Evolutionary conservation across 2,888 invertebrate species (phyloP).

Genomic region (Drosophila engyochracea): DNA sequence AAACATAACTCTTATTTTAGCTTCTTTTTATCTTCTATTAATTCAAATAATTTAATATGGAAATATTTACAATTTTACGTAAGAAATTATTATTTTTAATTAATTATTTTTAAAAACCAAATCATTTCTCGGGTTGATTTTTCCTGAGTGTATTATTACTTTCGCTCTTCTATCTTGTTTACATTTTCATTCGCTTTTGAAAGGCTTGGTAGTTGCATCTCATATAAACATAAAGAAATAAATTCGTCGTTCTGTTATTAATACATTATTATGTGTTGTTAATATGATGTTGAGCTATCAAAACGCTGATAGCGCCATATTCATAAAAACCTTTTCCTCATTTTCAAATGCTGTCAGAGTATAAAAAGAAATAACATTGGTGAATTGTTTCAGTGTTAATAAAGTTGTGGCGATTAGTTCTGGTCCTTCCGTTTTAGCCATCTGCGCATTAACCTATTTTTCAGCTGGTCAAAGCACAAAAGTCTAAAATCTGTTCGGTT

Average conservation of each 20-base stretch:
- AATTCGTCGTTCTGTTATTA: background rate
- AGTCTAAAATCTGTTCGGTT: background rate
- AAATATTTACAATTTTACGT: too few relatives aligned
- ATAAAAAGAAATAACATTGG: background rate
- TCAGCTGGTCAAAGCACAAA: background rate
- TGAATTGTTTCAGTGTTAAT: background rate
- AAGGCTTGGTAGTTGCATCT: too few relatives aligned
- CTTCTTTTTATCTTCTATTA: too few relatives aligned
- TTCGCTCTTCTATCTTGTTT: background rate
- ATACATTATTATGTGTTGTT: background rate
- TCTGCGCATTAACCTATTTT: background rate
- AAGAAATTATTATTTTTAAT: too few relatives aligned
- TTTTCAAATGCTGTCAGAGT: background rate
- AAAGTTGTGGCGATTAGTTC: background rate
- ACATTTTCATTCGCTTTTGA: background rate
- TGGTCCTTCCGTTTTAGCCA: background rate
- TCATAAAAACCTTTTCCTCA: background rate
- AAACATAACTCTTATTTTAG: too few relatives aligned
- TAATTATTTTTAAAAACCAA: rapidly evolving
- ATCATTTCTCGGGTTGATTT: rapidly evolving
- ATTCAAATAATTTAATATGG: too few relatives aligned
- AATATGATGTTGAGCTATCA: background rate
- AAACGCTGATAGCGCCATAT: background rate
- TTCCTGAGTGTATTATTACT: background rate
- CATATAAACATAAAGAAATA: background rate